A percentile compares a stretch with the other conserved stretches of the same genome.
These are phyloP conservation scores for Acrossocheilus wenchowensis DNA, from an alignment of 2,797 vertebrate species.

Conservation along the genomic window DNA sequence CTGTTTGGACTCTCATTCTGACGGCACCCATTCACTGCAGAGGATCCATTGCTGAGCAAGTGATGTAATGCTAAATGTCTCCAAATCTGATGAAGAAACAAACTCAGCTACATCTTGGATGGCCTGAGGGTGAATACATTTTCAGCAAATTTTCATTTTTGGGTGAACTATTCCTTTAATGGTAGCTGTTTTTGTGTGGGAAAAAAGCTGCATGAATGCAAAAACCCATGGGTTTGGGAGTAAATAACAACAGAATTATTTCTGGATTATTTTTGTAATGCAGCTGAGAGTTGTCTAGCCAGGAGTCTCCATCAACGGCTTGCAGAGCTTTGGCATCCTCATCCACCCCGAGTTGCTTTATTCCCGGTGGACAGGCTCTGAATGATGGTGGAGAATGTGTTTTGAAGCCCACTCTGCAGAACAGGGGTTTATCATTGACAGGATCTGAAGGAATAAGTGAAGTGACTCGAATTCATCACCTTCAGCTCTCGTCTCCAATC, in stretches of 20 bases:
- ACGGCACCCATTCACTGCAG: not conserved
- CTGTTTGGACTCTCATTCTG: not conserved
- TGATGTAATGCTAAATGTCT: not conserved
- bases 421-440: conserved; percentile 20
- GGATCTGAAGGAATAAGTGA: conserved; percentile 8
- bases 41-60: not conserved
- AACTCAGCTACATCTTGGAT: not conserved
- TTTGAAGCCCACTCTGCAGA: conserved; percentile 27
- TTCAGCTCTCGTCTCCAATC: not conserved
- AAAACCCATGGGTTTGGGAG: not conserved
- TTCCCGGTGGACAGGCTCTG: conserved; percentile 3
- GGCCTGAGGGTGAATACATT: not conserved
- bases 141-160: not conserved
- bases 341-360: not conserved
- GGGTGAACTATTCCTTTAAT: not conserved
- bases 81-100: not conserved
- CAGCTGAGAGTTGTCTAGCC: not conserved
- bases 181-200: too few species aligned
- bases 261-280: not conserved
- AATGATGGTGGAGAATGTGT: conserved; percentile 27
- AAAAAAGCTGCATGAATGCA: not conserved
- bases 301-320: not conserved
- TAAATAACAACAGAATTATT: not conserved
- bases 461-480: not conserved
- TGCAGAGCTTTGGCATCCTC: not conserved